Conservation (phyloP, 2,797 vertebrate species). For the Pseudomugil gertrudae region DNA sequence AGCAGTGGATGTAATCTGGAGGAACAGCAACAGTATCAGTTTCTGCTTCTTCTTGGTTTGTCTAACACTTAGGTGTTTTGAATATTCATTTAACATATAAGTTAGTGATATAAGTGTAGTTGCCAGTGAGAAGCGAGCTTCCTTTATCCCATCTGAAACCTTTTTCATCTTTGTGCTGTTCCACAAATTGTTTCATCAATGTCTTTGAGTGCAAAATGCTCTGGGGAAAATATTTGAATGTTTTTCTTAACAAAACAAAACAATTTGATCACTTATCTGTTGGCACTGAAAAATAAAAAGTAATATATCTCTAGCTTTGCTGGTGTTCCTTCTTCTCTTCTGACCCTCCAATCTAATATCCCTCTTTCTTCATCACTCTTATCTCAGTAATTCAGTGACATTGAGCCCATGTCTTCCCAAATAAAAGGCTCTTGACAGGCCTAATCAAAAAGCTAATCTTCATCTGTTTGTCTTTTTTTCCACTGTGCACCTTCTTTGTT, state of each 20-base stretch:
- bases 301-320: too few relatives aligned
- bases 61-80: neutral
- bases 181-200: too few relatives aligned
- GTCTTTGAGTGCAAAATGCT: too few relatives aligned
- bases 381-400: conserved; percentile 12
- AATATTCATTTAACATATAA: too few relatives aligned
- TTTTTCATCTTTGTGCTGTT: too few relatives aligned
- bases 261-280: too few relatives aligned
- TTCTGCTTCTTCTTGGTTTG: neutral
- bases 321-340: conserved; percentile 6
- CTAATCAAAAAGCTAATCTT: conserved; percentile 14
- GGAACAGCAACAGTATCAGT: conserved; percentile 23
- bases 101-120: too few relatives aligned
- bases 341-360: conserved; percentile 3
- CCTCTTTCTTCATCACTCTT: conserved; percentile 20
- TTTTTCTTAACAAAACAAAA: too few relatives aligned
- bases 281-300: too few relatives aligned
- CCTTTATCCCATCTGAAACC: too few relatives aligned
- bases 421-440: conserved; percentile 13
- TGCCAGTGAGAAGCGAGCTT: too few relatives aligned
- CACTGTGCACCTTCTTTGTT: neutral
- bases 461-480: conserved; percentile 29
- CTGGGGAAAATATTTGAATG: too few relatives aligned
- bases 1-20: conserved; percentile 74
- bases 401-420: conserved; percentile 4